Evolutionary conservation across 2,888 invertebrate genomes (phyloP), one percentile per base, ranked within the genome.

Genomic region (Eretmocerus hayati): DNA sequence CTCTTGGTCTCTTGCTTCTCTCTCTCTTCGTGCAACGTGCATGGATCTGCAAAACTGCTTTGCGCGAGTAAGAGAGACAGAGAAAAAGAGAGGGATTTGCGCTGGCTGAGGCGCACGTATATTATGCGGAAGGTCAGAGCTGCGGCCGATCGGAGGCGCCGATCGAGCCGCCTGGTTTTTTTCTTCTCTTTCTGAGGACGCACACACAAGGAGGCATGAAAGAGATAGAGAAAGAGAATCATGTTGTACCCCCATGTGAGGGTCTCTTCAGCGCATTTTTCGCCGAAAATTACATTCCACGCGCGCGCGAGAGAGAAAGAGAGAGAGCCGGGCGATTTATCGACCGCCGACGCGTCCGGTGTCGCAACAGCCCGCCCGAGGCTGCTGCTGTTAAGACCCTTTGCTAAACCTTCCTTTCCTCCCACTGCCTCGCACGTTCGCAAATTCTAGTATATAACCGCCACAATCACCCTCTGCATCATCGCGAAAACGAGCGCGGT

Each of bases 71-170:
- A 26, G 26, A 26, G 26, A 26, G 26, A 26, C 8, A 26, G 26
- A 26, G 26, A 26, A 11, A 11, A 6, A 26, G 26, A 11, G 26
- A 26, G 26, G 26, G 26, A 26, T n/a, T n/a, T n/a, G n/a, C n/a
- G n/a, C n/a, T n/a, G n/a, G n/a, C n/a, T 6, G 26, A 11, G 11
- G 39, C 32, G 32, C 38, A n/a, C 31, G 33, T 48, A 46, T 42
- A 52, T 52, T 52, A 48, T 52, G 52, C 48, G 45, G 48, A 52
- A 48, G 52, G 48, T 52, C 45, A 52, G 22, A 15, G 33, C 39
- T 11, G 26, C 32, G 16, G 26, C 30, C 46, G 50, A 42, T 45
- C 32, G 26, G 42, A 50, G 46, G 42, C 42, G 39, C 42, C 45
- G 45, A 38, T n/a, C n/a, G n/a, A n/a, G n/a, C n/a, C n/a, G 26